Evolutionary conservation across 2,888 invertebrate species (phyloP), one percentile per base, ranked within the genome.

Genomic region (Ennomos fuscantarius): DNA sequence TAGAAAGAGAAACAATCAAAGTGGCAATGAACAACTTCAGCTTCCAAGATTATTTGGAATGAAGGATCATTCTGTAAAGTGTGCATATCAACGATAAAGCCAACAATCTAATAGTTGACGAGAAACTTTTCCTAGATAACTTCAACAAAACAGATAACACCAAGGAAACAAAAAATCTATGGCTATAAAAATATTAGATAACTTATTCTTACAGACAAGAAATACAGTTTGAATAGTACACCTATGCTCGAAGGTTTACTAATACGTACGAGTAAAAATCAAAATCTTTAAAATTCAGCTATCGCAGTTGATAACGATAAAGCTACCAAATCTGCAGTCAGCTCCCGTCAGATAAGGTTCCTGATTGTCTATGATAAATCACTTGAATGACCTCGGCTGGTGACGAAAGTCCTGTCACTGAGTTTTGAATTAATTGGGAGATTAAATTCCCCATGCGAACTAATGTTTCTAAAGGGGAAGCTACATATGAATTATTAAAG

Each of bases 271-370:
- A 24, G 24, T 3, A 45, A 50, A 55, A 60, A 60, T 55, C 55
- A 60, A 60, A 60, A 55, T 51, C 47, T 60, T 55, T 34, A 68
- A 70, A 73, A 73, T 73, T 65, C 68, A 62, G 66, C 73, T 78
- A 78, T 79, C 78, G 41, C 9, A 5, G 6, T 46, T 65, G 81
- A 80, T 82, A 76, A 60, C 55, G 73, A 69, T 70, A 75, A 70
- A 57, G 57, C 70, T 63, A 56, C 55, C 54, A 76, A 82, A 81
- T 81, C 79, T 77, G 63, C 60, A 58, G 59, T 53, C 69, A 70
- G 65, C 71, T 70, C 65, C 72, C 70, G 73, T 72, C 76, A 69
- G 82, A 84, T 84, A 79, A 78, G 60, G 55, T 56, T 55, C 52
- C 48, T 68, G 72, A 74, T 73, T 78, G 68, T 63, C 58, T 52